A percentile compares a stretch with the other conserved stretches of the same genome.
Conservation (phyloP, 2,113 vertebrate genomes). For the Falco punctatus region DNA sequence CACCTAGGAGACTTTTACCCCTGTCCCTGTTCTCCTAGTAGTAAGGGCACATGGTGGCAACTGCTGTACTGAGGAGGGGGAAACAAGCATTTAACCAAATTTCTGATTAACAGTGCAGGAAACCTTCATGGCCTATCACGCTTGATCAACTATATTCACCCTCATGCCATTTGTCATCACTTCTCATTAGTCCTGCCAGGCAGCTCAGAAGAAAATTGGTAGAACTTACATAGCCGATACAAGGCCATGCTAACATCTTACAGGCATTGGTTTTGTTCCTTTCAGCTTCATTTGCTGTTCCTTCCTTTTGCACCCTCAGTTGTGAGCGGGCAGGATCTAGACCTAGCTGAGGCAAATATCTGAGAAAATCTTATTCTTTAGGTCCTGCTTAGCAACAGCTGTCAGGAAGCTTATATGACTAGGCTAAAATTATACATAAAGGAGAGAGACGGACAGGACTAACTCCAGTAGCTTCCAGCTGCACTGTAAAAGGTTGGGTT, state of each 20-base stretch:
- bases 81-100: not conserved
- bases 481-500: not conserved
- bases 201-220: not conserved
- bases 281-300: not conserved
- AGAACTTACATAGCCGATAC: not conserved
- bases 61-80: not conserved
- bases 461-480: not conserved
- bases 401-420: not conserved
- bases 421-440: not conserved
- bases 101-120: not conserved
- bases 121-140: not conserved
- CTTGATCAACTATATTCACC: not conserved
- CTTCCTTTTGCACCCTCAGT: not conserved
- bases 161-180: not conserved
- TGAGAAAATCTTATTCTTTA: not conserved
- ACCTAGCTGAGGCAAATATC: not conserved
- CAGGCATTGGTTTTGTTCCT: not conserved
- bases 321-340: not conserved
- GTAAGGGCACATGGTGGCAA: not conserved
- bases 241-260: not conserved
- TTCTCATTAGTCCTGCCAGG: not conserved
- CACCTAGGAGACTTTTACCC: not conserved
- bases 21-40: not conserved
- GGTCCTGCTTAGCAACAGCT: not conserved
- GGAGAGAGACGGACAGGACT: not conserved